phyloP scores from a whole-genome alignment of 2,113 vertebrate genomes.

The Austrofundulus limnaeus region DNA sequence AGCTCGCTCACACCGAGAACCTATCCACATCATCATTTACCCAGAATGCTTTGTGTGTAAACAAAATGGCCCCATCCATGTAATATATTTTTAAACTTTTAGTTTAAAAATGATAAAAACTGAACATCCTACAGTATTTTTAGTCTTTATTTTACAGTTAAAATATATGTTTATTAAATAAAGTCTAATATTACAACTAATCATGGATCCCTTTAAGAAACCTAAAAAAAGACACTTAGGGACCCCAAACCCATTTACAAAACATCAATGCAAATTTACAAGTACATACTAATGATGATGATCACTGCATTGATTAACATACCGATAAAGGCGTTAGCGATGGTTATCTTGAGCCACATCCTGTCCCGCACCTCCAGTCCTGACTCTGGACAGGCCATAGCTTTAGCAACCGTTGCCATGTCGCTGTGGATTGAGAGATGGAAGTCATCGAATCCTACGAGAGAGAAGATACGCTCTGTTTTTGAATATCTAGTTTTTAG shows the following conservation, averaged over 20 bases:
- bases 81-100: too few relatives aligned
- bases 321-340: slow-evolving; percentile 81
- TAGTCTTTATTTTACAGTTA: too few relatives aligned
- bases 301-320: slow-evolving; percentile 23
- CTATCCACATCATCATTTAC: too few relatives aligned
- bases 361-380: slow-evolving; percentile 96
- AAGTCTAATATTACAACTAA: too few relatives aligned
- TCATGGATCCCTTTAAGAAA: too few relatives aligned
- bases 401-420: slow-evolving; percentile 97
- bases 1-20: too few relatives aligned
- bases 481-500: background rate
- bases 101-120: too few relatives aligned
- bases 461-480: slow-evolving; percentile 7
- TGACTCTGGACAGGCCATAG: slow-evolving; percentile 96
- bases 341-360: slow-evolving; percentile 84
- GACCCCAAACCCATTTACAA: background rate
- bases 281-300: background rate
- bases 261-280: background rate
- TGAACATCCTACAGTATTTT: too few relatives aligned
- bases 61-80: too few relatives aligned
- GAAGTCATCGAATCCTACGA: slow-evolving; percentile 95
- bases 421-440: slow-evolving; percentile 98
- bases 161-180: too few relatives aligned
- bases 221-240: background rate
- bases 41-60: too few relatives aligned